Base-by-base conservation (phyloP, 2,113 vertebrate species). In the Serinus canaria region DNA sequence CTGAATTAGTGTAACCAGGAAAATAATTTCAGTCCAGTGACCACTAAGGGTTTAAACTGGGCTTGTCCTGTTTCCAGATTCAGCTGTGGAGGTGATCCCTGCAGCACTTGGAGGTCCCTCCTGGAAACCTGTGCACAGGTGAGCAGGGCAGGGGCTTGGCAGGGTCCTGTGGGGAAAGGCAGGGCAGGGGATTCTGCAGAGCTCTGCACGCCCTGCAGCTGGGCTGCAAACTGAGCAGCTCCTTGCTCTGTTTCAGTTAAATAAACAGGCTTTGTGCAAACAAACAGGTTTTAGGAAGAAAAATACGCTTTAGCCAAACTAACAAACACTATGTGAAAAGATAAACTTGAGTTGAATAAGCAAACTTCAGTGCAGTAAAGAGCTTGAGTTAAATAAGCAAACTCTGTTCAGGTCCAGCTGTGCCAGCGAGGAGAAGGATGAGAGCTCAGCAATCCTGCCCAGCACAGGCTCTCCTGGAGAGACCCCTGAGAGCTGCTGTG, bases 1-100 rank as follows among this genome's bases (percentile, higher is more conserved):
- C 87, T 84, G 84, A 88, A 88, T 96, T 89, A 72, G 44, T 37
- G 37, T 67, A 78, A 83, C 27, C 14, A 23, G 94, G 80, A 49
- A 30, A 94, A 83, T 60, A 44, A 87, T 87, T 92, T 56, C 75
- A 50, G 60, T 59, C 70, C 73, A 14, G 16, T 9, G 91, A 63
- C 52, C 53, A 18, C 52, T 11, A 37, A 30, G 41, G 59, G 76
- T 44, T 89, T 47, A 37, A 74, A 84, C n/a, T 10, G 25, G 49
- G 78, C 68, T 53, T 15, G 55, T 67, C 60, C 47, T 66, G 18
- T 14, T 13, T 15, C 12, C 30, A 23, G 50, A 82, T 80, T 39
- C 78, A 86, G 83, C 63, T 2, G 2, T 6, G 41, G 64, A 50
- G 83, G 19, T 23, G 6, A 41, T n/a, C 35, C 44, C 66, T 37